Evolutionary conservation across 2,888 invertebrate genomes (phyloP), one percentile per base, ranked within the genome.

Genomic region (Agriotes lineatus): DNA sequence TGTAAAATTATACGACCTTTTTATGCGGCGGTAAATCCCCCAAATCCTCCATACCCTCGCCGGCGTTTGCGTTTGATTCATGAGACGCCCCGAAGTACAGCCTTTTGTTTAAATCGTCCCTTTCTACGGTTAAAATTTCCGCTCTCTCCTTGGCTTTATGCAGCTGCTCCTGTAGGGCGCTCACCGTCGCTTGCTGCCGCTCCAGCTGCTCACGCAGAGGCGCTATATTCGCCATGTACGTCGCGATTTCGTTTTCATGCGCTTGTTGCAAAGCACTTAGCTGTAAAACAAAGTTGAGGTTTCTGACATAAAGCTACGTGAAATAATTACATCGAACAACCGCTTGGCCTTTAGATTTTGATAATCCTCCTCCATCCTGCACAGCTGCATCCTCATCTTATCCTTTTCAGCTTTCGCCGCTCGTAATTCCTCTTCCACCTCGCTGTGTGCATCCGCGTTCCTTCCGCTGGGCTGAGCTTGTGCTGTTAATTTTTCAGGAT

Each of bases 311-410:
- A 10, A 64, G 14, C 3, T 37, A 18, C 9, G 16, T 14, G 1
- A 16, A 42, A 6, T 20, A n/a, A 42, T 91, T 83, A 94, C 91
- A 85, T 94, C 94, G 82, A 93, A 91, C 76, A 94, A 86, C 60
- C 94, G 87, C 81, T 94, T 94, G 75, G 90, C 91, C 81, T 94
- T 93, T 75, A 94, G 82, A 69, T 88, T 84, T 81, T 92, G 91
- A 76, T 92, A 91, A 78, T 94, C 94, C 70, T 90, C 90, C 77
- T 93, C 93, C 20, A 93, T 77, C 52, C 81, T 73, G 44, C 78
- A 76, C 42, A 84, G 69, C 68, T 84, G 88, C 62, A 90, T 86
- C 78, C 89, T 90, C 48, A 93, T 85, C 74, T 92, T 92, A 74
- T 92, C 75, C 83, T 87, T 71, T 87, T 89, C 84, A 87, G 89